Evolutionary conservation across 2,888 invertebrate genomes (phyloP).

Genomic region (Gandaritis pyraliata): DNA sequence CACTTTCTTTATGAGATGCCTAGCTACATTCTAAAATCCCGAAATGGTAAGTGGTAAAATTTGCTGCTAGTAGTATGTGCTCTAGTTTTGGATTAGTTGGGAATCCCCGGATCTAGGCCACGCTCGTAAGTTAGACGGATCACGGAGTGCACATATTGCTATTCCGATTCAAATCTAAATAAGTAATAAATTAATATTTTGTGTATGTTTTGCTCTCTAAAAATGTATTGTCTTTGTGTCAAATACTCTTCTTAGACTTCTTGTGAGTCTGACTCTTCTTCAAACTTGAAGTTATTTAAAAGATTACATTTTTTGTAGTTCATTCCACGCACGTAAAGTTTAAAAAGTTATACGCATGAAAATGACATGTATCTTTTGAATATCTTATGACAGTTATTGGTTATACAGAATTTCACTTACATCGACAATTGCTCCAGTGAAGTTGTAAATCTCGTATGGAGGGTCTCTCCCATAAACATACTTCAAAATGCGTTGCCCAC

Average conservation of each 20-base stretch:
- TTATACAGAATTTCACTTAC: conserved; percentile 45
- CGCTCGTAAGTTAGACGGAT: conserved; percentile 26
- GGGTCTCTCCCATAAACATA: conserved; percentile 91
- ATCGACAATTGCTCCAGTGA: conserved; percentile 85
- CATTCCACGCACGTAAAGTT: no score
- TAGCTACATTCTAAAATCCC: conserved; percentile 15
- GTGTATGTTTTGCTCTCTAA: no score
- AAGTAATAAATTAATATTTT: background rate
- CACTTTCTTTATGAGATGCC: background rate
- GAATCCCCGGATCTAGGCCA: conserved; percentile 31
- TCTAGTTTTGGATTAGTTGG: conserved; percentile 31
- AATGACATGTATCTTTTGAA: no score
- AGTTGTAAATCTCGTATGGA: conserved; percentile 86
- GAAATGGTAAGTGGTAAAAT: conserved; percentile 11
- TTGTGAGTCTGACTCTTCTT: no score
- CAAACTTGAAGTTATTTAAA: no score
- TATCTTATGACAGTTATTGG: no score
- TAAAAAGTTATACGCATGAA: no score
- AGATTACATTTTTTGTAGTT: no score
- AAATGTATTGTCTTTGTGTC: no score
- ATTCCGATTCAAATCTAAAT: conserved; percentile 22
- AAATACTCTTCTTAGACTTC: no score
- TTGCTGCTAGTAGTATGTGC: conserved; percentile 8
- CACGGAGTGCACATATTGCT: conserved; percentile 28
- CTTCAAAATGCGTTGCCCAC: conserved; percentile 88